Conservation (phyloP, 2,113 vertebrate genomes). For the Neotoma lepida region DNA sequence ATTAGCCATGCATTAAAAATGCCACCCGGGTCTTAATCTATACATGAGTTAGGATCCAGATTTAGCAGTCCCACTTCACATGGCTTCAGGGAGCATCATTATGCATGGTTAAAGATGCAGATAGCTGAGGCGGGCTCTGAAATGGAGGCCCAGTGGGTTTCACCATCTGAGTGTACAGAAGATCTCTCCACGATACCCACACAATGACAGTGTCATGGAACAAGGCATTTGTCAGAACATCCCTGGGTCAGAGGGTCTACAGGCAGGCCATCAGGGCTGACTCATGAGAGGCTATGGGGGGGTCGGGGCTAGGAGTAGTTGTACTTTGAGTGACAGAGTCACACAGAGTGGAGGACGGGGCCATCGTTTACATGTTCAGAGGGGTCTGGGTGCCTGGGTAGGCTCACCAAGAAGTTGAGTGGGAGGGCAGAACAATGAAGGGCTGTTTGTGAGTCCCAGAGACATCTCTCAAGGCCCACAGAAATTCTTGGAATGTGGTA, state of each 20-base stretch:
- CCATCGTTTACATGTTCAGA: not conserved
- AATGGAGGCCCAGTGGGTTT: too few relatives aligned
- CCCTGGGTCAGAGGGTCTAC: not conserved
- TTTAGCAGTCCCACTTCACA: rapidly evolving
- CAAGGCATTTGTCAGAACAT: too few relatives aligned
- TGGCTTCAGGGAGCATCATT: not conserved
- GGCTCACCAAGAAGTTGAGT: not conserved
- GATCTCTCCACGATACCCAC: too few relatives aligned
- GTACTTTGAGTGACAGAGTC: not conserved
- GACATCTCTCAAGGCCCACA: not conserved
- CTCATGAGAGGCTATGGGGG: not conserved
- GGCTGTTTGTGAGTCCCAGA: not conserved
- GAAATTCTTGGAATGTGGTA: not conserved
- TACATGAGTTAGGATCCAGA: not conserved
- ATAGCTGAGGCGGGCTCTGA: not conserved
- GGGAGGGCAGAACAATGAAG: not conserved
- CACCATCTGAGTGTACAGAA: not conserved
- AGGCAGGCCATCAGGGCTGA: not conserved
- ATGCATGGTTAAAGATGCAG: not conserved
- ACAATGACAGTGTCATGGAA: not conserved
- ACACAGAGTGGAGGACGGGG: not conserved
- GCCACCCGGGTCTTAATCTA: not conserved
- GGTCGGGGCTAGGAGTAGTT: not conserved
- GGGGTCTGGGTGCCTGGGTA: not conserved
- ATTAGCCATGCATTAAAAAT: not conserved